Percentiles rank a stretch among this genome's conserved stretches.
These are phyloP conservation scores for Minunthozetes semirufus DNA, from an alignment of 2,888 invertebrate species.

Conservation along the genomic window DNA sequence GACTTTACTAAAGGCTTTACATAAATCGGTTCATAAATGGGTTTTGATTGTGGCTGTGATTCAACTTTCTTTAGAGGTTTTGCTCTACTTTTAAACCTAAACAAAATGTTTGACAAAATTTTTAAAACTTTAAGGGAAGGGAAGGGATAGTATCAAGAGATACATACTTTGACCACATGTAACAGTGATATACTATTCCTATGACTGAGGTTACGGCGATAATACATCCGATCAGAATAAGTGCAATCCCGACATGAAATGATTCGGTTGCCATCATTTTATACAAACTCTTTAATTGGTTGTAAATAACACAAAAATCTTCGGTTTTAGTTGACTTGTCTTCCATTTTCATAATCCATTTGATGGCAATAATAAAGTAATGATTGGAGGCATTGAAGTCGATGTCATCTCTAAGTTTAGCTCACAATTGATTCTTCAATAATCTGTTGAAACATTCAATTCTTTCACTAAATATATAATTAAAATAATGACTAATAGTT, in stretches of 20 bases:
- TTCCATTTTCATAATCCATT: conserved; percentile 8
- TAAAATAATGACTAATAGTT: too few relatives aligned
- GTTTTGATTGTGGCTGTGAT: conserved; percentile 19
- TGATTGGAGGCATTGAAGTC: neutral
- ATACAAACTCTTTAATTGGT: neutral
- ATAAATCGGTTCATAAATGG: conserved; percentile 35
- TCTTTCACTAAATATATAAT: too few relatives aligned
- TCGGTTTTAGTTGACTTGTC: neutral
- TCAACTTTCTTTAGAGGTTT: neutral
- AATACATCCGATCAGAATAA: conserved; percentile 79
- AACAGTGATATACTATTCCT: conserved; percentile 85
- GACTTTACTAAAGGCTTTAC: neutral
- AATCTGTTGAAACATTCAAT: too few relatives aligned
- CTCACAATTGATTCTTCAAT: neutral
- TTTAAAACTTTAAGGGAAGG: neutral
- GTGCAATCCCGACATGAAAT: conserved; percentile 51
- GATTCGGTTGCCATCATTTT: neutral
- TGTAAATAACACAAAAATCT: conserved; percentile 1
- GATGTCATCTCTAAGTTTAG: neutral
- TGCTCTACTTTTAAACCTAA: neutral
- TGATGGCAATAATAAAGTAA: neutral
- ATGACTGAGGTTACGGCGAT: conserved; percentile 77
- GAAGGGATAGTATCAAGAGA: neutral
- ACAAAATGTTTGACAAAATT: neutral
- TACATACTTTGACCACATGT: conserved; percentile 80